These are phyloP conservation scores for Chrysomela aeneicollis DNA, from an alignment of 2,888 invertebrate genomes.

Conservation along the genomic window DNA sequence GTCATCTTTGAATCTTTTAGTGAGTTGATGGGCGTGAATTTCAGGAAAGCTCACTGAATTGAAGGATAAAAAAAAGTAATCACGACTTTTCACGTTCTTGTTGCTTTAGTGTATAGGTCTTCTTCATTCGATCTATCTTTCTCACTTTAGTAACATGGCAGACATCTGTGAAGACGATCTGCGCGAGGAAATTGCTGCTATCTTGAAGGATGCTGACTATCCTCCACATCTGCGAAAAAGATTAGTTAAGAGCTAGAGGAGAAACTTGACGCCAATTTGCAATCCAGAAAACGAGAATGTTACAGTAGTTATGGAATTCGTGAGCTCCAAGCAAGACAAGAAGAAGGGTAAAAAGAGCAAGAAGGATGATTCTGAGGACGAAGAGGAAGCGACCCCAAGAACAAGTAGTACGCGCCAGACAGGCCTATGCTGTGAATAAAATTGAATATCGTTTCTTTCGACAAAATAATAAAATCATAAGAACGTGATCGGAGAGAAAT, in stretches of 20 bases:
- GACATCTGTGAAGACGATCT: constrained; percentile 79
- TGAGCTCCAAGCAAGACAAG: constrained; percentile 61
- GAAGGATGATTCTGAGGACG: constrained; percentile 62
- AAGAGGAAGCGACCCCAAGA: constrained; percentile 59
- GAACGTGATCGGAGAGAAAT: no score
- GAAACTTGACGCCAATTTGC: constrained; percentile 78
- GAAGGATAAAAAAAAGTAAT: no score
- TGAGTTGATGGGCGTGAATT: no score
- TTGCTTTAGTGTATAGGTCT: constrained; percentile 42
- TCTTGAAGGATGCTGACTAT: constrained; percentile 87
- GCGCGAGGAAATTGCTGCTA: constrained; percentile 81
- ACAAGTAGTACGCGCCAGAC: no score
- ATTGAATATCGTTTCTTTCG: no score
- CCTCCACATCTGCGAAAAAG: constrained; percentile 86
- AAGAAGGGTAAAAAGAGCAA: constrained; percentile 61
- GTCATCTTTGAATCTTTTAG: no score
- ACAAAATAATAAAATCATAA: no score
- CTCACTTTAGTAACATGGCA: constrained; percentile 73
- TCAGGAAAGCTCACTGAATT: no score
- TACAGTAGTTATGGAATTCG: constrained; percentile 88
- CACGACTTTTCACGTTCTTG: constrained; percentile 34
- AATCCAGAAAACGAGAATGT: constrained; percentile 84
- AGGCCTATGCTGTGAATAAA: no score
- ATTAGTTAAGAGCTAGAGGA: constrained; percentile 87
- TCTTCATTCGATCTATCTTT: constrained; percentile 43